Base-by-base conservation (phyloP, 2,888 invertebrate genomes). In the Macropis europaea region DNA sequence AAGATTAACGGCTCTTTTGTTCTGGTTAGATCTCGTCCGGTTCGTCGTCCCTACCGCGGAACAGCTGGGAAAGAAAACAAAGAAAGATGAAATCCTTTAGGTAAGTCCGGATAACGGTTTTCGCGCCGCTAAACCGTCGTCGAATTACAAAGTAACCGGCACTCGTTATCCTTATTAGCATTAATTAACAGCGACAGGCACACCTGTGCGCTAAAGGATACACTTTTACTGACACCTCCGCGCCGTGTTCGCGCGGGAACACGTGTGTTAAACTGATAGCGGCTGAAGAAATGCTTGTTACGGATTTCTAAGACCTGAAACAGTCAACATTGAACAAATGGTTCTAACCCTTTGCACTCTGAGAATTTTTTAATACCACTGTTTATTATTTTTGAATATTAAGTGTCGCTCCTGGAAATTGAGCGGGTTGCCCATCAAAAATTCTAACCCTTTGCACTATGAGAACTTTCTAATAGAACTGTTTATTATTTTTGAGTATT, bases 141-240 rank as follows among this genome's bases (percentile, higher is more conserved):
- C 79, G 76, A 76, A 68, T 80, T 79, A 71, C 79, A 71, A 73
- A 77, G 68, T 71, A 77, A 77, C 77, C 77, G 73, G 40, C 66
- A 53, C 77, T 80, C 66, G 77, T 80, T 80, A 77, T 59, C 57
- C 60, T 73, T 42, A 76, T 80, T 79, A 73, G 76, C 79, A 70
- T 80, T 79, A 79, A 80, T 79, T 80, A 80, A 72, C 75, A 62
- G 56, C 52, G 47, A 53, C 60, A 36, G 42, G 26, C 54, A 19
- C 69, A 67, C 62, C 60, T 64, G 66, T 38, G 61, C 36, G 53
- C 42, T 17, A 38, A n/a, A 24, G 48, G 13, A 57, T 60, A 54
- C 32, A 6, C 38, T 53, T 26, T 32, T 15, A 5, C 32, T 59
- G 42, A 50, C 53, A 17, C n/a, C 47, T 47, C 3, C 42, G 0